phyloP scores from a whole-genome alignment of 2,888 invertebrate species.

The Tridacna gigas region DNA sequence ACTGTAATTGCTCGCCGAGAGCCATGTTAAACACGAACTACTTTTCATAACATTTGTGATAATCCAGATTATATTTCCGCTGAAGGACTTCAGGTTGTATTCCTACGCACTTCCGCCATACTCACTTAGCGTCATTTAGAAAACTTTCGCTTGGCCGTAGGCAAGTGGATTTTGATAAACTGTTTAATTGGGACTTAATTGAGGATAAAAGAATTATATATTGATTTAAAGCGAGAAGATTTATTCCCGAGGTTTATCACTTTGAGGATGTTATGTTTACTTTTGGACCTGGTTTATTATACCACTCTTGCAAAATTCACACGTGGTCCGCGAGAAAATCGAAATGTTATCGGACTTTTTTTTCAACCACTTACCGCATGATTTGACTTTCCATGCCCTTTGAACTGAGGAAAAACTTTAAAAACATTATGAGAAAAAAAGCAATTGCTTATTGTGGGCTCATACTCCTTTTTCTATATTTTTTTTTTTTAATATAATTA shows the following conservation, averaged over 20 bases:
- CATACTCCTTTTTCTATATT: no score
- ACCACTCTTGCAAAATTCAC: conserved; percentile 24
- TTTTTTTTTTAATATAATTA: no score
- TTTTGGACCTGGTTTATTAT: conserved; percentile 17
- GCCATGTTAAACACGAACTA: conserved; percentile 6
- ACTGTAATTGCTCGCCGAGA: not conserved
- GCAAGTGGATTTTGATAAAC: conserved; percentile 32
- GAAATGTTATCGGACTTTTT: no score
- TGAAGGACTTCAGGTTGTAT: not conserved
- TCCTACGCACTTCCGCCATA: conserved; percentile 21
- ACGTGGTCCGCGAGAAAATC: conserved; percentile 6
- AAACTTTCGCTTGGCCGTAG: not conserved
- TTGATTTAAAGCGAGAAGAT: conserved; percentile 33
- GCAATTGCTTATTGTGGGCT: no score
- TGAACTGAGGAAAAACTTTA: no score
- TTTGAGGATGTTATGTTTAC: conserved; percentile 23
- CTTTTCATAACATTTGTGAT: conserved; percentile 11
- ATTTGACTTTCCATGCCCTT: no score
- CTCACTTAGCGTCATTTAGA: not conserved
- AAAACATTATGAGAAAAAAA: no score
- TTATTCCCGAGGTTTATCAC: conserved; percentile 15
- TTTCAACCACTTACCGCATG: no score
- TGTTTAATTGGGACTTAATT: conserved; percentile 48
- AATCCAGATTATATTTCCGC: conserved; percentile 17
- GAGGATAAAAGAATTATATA: conserved; percentile 45